phyloP scores from a whole-genome alignment of 2,888 invertebrate genomes.

The Pogonocherus hispidulus region DNA sequence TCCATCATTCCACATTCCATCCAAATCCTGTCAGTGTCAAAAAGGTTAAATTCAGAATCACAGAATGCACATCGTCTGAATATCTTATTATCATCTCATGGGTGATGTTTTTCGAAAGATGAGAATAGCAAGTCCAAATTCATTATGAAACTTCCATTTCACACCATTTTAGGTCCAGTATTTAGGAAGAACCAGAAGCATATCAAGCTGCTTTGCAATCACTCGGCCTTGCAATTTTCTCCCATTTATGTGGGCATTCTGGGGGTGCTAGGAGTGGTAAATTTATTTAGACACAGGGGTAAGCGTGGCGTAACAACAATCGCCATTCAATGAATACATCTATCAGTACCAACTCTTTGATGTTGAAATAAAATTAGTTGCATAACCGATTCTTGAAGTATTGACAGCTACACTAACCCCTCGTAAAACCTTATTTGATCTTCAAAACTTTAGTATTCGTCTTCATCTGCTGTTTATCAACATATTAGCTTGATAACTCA shows the following conservation, averaged over 20 bases:
- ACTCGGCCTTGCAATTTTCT: constrained; percentile 57
- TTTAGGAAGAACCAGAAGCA: constrained; percentile 53
- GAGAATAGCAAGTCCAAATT: constrained; percentile 26
- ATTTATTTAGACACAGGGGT: constrained; percentile 32
- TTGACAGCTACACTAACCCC: constrained; percentile 13
- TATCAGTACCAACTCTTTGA: too few species aligned
- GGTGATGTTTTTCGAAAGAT: constrained; percentile 10
- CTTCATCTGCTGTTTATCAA: too few species aligned
- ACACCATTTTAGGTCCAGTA: constrained; percentile 58
- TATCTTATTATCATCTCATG: background rate
- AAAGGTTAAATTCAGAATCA: constrained; percentile 27
- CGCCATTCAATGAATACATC: background rate
- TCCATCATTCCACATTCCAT: too few species aligned
- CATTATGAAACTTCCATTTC: constrained; percentile 61
- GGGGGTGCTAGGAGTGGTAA: constrained; percentile 64
- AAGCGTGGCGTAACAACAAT: background rate
- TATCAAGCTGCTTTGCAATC: constrained; percentile 56
- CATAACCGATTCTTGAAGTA: background rate
- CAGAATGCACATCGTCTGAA: background rate
- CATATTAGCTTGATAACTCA: too few species aligned
- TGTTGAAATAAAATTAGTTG: background rate
- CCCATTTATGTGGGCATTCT: constrained; percentile 60
- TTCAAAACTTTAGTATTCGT: background rate
- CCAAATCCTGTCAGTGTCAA: constrained; percentile 44
- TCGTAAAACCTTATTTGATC: too few species aligned